Conservation (phyloP, 1,140 invertebrate species). For the Drosophila pruinosa region DNA sequence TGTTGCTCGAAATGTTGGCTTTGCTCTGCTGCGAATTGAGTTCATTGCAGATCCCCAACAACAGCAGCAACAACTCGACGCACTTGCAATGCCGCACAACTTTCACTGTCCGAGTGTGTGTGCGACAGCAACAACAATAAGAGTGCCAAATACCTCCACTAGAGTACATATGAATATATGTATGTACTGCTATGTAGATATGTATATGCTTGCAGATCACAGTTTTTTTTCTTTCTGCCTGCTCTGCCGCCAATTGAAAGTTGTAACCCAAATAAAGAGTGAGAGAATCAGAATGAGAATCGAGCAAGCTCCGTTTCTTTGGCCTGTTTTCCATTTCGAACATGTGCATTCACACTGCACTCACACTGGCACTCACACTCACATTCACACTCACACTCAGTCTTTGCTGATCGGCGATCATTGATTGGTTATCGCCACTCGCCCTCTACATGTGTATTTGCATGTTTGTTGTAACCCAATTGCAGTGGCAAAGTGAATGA, state of each 20-base stretch:
- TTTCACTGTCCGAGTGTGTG: conserved; percentile 33
- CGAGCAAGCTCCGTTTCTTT: too few relatives aligned
- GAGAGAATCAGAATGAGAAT: too few relatives aligned
- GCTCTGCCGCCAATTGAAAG: conserved; percentile 37
- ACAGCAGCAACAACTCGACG: neutral
- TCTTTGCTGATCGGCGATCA: conserved; percentile 15
- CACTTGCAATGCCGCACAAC: conserved; percentile 25
- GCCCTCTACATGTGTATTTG: neutral
- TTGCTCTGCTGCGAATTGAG: conserved; percentile 44
- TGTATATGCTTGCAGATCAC: conserved; percentile 7
- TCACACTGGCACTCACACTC: neutral
- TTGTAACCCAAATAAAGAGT: conserved; percentile 36
- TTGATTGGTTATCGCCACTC: conserved; percentile 17
- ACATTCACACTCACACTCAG: neutral
- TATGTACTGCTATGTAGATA: neutral
- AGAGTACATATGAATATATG: neutral
- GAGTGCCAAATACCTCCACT: neutral
- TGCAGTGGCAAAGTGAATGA: neutral
- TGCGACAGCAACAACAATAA: neutral
- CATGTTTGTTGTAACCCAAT: conserved; percentile 22
- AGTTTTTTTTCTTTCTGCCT: conserved; percentile 4
- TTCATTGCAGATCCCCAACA: conserved; percentile 26
- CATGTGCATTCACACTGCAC: neutral
- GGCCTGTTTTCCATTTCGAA: conserved; percentile 19
- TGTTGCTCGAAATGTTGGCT: neutral